Evolutionary conservation across 1,140 invertebrate genomes (phyloP).

Genomic region (Brachionus calyciflorus): DNA sequence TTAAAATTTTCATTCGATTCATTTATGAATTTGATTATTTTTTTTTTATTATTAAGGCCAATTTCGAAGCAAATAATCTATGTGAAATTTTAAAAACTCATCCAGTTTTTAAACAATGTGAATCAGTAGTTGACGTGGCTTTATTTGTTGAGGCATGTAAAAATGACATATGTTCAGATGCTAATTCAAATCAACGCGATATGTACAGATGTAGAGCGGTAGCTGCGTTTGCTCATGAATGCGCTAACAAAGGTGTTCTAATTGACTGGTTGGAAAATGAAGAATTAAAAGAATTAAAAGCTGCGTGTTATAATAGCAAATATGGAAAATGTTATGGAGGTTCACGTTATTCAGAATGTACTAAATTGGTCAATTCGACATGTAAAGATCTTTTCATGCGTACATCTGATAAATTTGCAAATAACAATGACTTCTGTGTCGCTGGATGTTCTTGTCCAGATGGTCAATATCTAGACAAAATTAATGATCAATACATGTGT

Average conservation of each 20-base stretch:
- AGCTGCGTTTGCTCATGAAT: slow-evolving; percentile 74
- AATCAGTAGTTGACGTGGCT: slow-evolving; percentile 73
- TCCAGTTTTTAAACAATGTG: slow-evolving; percentile 67
- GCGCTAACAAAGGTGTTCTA: slow-evolving; percentile 69
- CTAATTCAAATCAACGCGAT: slow-evolving; percentile 22
- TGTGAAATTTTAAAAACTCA: slow-evolving; percentile 47
- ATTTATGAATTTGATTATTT: not conserved
- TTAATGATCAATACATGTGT: slow-evolving; percentile 6
- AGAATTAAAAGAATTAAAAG: slow-evolving; percentile 48
- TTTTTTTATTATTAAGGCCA: not conserved
- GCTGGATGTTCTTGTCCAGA: slow-evolving; percentile 37
- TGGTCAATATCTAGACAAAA: slow-evolving; percentile 24
- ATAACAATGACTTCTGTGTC: slow-evolving; percentile 22
- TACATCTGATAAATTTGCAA: not conserved
- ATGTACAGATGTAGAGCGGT: slow-evolving; percentile 75
- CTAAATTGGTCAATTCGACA: not conserved
- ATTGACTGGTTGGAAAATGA: slow-evolving; percentile 75
- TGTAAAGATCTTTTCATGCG: slow-evolving; percentile 2
- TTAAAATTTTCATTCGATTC: no score
- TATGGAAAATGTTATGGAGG: slow-evolving; percentile 44
- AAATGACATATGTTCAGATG: slow-evolving; percentile 66
- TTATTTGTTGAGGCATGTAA: slow-evolving; percentile 75
- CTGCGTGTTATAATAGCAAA: slow-evolving; percentile 28
- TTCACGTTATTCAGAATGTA: slow-evolving; percentile 34
- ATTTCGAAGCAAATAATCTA: not conserved